These are phyloP conservation scores for Steromphala cineraria DNA, from an alignment of 2,888 invertebrate species.

Conservation along the genomic window DNA sequence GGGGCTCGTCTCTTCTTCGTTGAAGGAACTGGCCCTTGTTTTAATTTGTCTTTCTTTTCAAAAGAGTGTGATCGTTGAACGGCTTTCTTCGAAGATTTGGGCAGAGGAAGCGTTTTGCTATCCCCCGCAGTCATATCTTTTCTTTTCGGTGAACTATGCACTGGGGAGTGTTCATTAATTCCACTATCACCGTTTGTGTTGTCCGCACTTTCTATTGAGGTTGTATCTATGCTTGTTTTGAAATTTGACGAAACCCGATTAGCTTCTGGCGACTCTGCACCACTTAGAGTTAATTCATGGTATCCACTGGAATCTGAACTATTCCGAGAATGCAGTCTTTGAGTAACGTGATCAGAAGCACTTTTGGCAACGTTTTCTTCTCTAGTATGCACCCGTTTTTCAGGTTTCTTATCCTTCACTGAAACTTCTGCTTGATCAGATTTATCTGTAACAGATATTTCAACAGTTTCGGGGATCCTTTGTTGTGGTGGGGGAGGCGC, in stretches of 20 bases:
- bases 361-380: slow-evolving; percentile 63
- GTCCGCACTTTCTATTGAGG: slow-evolving; percentile 61
- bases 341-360: background rate
- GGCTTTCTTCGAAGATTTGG: slow-evolving; percentile 14
- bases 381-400: slow-evolving; percentile 35
- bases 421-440: slow-evolving; percentile 31
- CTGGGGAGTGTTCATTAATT: slow-evolving; percentile 42
- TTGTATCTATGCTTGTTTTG: slow-evolving; percentile 59
- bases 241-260: slow-evolving; percentile 41
- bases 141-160: background rate
- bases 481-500: slow-evolving; percentile 74
- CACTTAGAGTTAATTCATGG: slow-evolving; percentile 80
- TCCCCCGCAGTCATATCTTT: slow-evolving; percentile 14
- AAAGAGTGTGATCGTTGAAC: slow-evolving; percentile 12
- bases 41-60: slow-evolving; percentile 16
- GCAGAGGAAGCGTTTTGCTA: slow-evolving; percentile 34
- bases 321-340: slow-evolving; percentile 80
- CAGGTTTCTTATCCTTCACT: slow-evolving; percentile 24
- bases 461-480: slow-evolving; percentile 43
- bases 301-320: slow-evolving; percentile 85
- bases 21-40: slow-evolving; percentile 30
- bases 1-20: slow-evolving; percentile 64
- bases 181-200: slow-evolving; percentile 60
- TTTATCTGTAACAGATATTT: slow-evolving; percentile 37
- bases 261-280: slow-evolving; percentile 71